Evolutionary conservation across 2,113 vertebrate species (phyloP), one percentile per base, ranked within the genome.

Genomic region (Rynchops niger): DNA sequence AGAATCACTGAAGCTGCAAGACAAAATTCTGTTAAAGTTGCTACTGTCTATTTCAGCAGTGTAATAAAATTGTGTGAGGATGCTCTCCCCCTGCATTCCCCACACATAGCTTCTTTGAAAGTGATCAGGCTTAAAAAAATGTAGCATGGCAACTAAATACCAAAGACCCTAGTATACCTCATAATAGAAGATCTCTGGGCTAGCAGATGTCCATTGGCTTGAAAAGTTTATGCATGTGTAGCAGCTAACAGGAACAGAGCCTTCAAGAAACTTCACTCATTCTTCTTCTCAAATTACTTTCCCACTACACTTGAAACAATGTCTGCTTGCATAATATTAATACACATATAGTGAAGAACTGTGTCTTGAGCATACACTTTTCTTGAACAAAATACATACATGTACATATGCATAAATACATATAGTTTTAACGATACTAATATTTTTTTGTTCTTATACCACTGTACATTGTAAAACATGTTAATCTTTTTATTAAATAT

Each of bases 21-120:
- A 94, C 23, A 88, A 92, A 94, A 94, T 91, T 91, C 47, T 82
- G 61, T 79, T 71, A 21, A 81, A 88, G 69, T 56, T 47, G 78
- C 45, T 67, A 58, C 9, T 34, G 22, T 86, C 49, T 71, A n/a
- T 71, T 95, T 84, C 72, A 86, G 61, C 16, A 72, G 42, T 22
- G 14, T 20, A 86, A 84, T 38, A 71, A 71, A 91, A 67, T 12
- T 63, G 3, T 61, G 63, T 40, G 50, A 81, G 30, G 23, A 63
- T 84, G 45, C 7, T 78, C 20, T 43, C 6, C 82, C 66, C 38
- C 59, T 72, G 7, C 8, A 52, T 77, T 86, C 29, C 16, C n/a
- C 61, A 36, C 13, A 40, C 53, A 52, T 1, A 40, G 8, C 27
- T 92, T 72, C 71, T 92, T 43, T 7, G 2, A 67, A 93, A 55